These are phyloP conservation scores for Drosophila mayri DNA, from an alignment of 1,140 invertebrate genomes.

Conservation along the genomic window DNA sequence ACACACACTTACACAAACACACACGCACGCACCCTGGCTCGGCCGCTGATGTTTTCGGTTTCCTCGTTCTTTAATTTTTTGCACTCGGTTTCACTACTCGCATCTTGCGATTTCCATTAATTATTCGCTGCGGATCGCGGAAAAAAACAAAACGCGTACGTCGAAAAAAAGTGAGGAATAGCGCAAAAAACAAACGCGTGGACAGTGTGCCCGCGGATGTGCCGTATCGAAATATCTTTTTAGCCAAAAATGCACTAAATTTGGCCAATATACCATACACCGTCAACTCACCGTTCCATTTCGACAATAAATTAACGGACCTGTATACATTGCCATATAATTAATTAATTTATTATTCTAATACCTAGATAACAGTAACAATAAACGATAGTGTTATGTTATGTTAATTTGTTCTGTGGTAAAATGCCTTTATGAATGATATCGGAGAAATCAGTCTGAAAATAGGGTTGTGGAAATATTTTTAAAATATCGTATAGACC, in stretches of 20 bases:
- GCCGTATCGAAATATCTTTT: background rate
- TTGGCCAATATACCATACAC: background rate
- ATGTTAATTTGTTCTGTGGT: too few relatives aligned
- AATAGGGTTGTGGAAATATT: too few relatives aligned
- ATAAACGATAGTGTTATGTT: too few relatives aligned
- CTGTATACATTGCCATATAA: too few relatives aligned
- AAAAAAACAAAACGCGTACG: constrained; percentile 61
- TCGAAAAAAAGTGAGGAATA: constrained; percentile 55
- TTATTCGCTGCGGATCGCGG: constrained; percentile 56
- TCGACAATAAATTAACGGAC: too few relatives aligned
- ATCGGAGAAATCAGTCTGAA: too few relatives aligned
- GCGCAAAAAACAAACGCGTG: constrained; percentile 48
- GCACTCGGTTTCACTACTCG: constrained; percentile 35
- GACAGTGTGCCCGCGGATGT: constrained; percentile 16
- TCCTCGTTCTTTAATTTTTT: constrained; percentile 45
- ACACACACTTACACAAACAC: constrained; percentile 35
- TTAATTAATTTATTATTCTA: too few relatives aligned
- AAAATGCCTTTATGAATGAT: too few relatives aligned
- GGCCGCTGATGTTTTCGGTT: constrained; percentile 43
- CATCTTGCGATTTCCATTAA: constrained; percentile 53
- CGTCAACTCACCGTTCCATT: too few relatives aligned
- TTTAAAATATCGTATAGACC: too few relatives aligned
- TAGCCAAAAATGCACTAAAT: background rate
- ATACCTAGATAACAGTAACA: too few relatives aligned
- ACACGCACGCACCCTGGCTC: constrained; percentile 41